Base-by-base conservation (phyloP, 1,140 invertebrate genomes). In the Magallana gigas region DNA sequence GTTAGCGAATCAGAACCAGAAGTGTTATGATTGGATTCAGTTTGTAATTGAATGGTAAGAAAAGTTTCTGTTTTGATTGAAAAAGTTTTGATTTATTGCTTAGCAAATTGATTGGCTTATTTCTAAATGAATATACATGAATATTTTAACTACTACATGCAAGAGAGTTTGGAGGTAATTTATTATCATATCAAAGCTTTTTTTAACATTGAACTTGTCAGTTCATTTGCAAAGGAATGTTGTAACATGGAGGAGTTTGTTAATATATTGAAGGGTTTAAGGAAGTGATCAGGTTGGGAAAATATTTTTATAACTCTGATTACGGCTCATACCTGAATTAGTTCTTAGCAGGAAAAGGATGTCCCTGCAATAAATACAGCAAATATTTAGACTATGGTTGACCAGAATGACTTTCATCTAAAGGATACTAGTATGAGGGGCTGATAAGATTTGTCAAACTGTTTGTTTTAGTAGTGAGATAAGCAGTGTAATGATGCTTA, bases 381-480 rank as follows among this genome's bases (percentile, higher is more conserved):
- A 76, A 76, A 76, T 76, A 76, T 76, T 76, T 76, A 76, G 68
- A 76, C 68, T 76, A 76, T 23, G 68, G 68, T 76, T 76, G 68
- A 76, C 68, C 23, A 76, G 68, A 76, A 76, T 29, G 23, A 76
- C 68, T 76, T 76, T 76, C 68, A 76, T 76, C 68, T 76, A 29
- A 29, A 76, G 68, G 68, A 76, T 76, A 76, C 68, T 36, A 29
- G 68, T 76, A 76, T 3, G 8, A 23, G 68, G 68, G 1, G 14
- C 68, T 76, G 68, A 76, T 76, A 76, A 76, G 68, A 76, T 76
- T 76, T 76, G 68, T 76, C 68, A 76, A 76, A 76, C 68, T 76
- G 68, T 76, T 76, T 76, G 68, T 76, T 76, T 76, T 76, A 76
- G 68, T 76, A 9, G 68, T 76, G 68, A 36, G 68, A 76, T 76